Conservation (phyloP, 92 coral and sea anemone genomes). For the Phenganax stokvisi region DNA sequence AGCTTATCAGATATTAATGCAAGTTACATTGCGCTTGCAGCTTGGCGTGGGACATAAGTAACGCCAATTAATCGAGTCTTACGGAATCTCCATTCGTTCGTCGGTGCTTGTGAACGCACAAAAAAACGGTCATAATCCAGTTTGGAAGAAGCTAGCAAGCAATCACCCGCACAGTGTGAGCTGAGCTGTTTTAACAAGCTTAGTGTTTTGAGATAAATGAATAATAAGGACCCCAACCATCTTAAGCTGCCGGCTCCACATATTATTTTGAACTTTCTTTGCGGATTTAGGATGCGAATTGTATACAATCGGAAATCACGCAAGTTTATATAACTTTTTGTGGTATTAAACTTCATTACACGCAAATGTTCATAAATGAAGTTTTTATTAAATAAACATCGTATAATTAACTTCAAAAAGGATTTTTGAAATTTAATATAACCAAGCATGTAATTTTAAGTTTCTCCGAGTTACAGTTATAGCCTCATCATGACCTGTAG, state of each 20-base stretch:
- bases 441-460: too few relatives aligned
- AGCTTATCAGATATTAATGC: neutral
- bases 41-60: neutral
- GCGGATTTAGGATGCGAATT: neutral
- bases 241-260: neutral
- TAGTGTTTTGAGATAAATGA: constrained; percentile 15
- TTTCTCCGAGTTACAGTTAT: too few relatives aligned
- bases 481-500: too few relatives aligned
- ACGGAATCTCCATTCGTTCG: neutral
- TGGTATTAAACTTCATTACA: neutral
- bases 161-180: neutral
- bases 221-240: constrained; percentile 3
- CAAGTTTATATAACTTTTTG: neutral
- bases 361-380: neutral
- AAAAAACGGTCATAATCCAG: constrained; percentile 8
- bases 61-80: neutral
- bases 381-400: too few relatives aligned
- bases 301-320: neutral
- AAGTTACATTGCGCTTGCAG: neutral
- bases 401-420: too few relatives aligned
- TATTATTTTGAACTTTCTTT: neutral
- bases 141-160: neutral
- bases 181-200: constrained; percentile 23
- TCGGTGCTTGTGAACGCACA: constrained; percentile 6
- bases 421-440: too few relatives aligned